phyloP scores from a whole-genome alignment of 2,113 vertebrate species.

The Pterophyllum scalare region DNA sequence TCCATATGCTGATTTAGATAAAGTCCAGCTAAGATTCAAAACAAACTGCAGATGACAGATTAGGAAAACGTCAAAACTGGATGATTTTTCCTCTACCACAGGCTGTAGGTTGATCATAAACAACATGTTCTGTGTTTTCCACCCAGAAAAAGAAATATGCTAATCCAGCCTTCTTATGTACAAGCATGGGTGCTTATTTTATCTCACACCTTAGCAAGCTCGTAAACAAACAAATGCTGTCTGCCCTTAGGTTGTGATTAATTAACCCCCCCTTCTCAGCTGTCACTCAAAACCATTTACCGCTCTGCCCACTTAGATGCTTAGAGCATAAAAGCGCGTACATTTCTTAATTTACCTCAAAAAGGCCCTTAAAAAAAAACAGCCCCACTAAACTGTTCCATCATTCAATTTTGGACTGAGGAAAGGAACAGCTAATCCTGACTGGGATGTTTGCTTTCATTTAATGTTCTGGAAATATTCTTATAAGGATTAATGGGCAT shows the following conservation, averaged over 20 bases:
- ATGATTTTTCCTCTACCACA: not conserved
- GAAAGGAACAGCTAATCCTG: not conserved
- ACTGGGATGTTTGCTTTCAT: not conserved
- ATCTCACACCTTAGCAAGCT: not conserved
- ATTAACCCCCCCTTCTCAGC: not conserved
- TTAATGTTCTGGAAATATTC: not conserved
- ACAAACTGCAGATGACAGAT: not conserved
- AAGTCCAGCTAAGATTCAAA: not conserved
- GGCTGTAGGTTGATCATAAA: not conserved
- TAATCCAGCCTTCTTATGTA: not conserved
- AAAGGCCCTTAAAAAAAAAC: not conserved
- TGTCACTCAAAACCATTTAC: constrained; percentile 6
- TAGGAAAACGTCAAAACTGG: not conserved
- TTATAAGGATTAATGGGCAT: not conserved
- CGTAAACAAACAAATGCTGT: not conserved
- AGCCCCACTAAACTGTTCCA: not conserved
- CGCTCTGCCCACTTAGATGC: not conserved
- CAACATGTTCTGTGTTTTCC: not conserved
- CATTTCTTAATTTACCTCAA: not conserved
- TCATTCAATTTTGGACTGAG: not conserved
- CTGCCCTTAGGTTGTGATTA: not conserved
- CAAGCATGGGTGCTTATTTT: not conserved
- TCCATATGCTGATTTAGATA: not conserved
- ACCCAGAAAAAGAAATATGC: not conserved
- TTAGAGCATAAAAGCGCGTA: not conserved